phyloP scores from a whole-genome alignment of 53 echinoderm and acorn worm species.

The Crossaster papposus region DNA sequence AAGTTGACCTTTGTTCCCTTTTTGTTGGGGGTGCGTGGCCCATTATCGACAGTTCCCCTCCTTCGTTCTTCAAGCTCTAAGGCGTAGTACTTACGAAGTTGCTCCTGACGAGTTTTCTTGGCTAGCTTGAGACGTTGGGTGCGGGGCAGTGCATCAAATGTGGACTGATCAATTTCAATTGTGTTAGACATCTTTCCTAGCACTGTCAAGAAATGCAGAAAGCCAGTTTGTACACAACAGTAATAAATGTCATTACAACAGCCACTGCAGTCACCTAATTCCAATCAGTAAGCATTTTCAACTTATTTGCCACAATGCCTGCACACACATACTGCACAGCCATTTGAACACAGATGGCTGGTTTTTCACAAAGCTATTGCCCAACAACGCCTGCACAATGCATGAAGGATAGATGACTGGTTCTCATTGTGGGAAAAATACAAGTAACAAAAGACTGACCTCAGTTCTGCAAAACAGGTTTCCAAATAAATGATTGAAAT shows the following conservation, averaged over 20 bases:
- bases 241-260: no score
- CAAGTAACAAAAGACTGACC: background rate
- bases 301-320: no score
- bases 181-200: constrained; percentile 34
- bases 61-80: constrained; percentile 52
- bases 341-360: background rate
- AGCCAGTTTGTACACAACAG: no score
- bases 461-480: background rate
- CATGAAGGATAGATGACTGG: background rate
- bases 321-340: no score
- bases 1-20: constrained; percentile 76
- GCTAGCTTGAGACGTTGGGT: constrained; percentile 75
- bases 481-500: background rate
- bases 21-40: constrained; percentile 56
- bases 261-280: no score
- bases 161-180: constrained; percentile 64
- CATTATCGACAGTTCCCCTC: background rate
- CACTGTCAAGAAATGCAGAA: background rate
- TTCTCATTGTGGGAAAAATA: background rate
- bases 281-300: no score
- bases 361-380: background rate
- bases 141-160: constrained; percentile 76
- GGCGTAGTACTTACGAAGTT: constrained; percentile 71
- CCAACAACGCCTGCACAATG: background rate
- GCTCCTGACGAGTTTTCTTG: constrained; percentile 83